Conservation (phyloP, 2,888 invertebrate genomes). For the Gymnocheta viridis region DNA sequence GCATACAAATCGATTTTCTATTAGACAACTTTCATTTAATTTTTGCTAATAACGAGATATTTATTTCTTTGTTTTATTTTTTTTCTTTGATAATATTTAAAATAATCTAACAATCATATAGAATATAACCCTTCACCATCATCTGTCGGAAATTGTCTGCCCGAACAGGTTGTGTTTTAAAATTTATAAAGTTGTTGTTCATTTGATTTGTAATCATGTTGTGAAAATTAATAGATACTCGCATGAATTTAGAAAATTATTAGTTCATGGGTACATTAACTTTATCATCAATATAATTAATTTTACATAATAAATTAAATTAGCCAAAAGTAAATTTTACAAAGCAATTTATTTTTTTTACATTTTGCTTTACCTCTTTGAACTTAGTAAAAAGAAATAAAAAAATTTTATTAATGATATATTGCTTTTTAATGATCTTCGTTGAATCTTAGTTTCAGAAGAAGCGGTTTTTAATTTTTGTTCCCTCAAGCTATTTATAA, state of each 20-base stretch:
- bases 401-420: too few species aligned
- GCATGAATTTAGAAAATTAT: slow-evolving; percentile 52
- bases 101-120: slow-evolving; percentile 24
- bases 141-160: background rate
- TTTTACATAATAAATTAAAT: slow-evolving; percentile 19
- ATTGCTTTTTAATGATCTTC: too few species aligned
- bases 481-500: too few species aligned
- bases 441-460: too few species aligned
- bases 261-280: slow-evolving; percentile 41
- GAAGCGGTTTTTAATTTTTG: too few species aligned
- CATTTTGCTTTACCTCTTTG: background rate
- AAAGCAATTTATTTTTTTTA: background rate
- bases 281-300: slow-evolving; percentile 23
- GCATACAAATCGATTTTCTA: background rate
- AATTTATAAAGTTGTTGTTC: slow-evolving; percentile 22
- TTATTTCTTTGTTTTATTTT: background rate
- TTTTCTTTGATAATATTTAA: slow-evolving; percentile 1
- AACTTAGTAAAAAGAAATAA: background rate
- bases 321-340: background rate
- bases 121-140: slow-evolving; percentile 32
- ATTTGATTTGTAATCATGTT: slow-evolving; percentile 44
- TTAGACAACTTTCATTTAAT: background rate
- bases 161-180: slow-evolving; percentile 1
- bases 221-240: slow-evolving; percentile 53
- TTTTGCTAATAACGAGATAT: slow-evolving; percentile 15